phyloP scores from a whole-genome alignment of 2,113 vertebrate genomes.

The Camelus dromedarius region DNA sequence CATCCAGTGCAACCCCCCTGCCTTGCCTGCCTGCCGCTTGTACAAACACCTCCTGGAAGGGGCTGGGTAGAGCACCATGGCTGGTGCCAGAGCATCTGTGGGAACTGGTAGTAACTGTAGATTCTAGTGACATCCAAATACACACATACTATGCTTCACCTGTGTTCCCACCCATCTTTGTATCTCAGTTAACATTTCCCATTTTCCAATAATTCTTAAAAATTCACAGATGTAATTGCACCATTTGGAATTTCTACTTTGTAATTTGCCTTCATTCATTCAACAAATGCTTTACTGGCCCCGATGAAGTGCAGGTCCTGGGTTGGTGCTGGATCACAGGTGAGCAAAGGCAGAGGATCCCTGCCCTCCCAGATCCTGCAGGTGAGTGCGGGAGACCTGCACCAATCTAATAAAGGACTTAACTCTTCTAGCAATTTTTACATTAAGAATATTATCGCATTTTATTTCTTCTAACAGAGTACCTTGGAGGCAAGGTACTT shows the following conservation, averaged over 20 bases:
- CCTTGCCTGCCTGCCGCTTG: neutral
- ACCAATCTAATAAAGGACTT: neutral
- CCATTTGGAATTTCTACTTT: constrained; percentile 12
- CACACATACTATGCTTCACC: neutral
- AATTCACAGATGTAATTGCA: neutral
- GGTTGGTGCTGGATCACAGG: neutral
- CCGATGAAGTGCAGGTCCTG: neutral
- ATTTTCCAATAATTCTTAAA: constrained; percentile 33
- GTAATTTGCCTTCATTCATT: constrained; percentile 5
- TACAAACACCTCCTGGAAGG: neutral
- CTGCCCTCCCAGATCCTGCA: neutral
- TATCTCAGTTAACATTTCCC: neutral
- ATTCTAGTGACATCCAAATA: neutral
- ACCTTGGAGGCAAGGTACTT: neutral
- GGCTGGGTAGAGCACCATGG: neutral
- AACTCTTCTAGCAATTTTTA: too few species aligned
- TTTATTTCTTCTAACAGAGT: too few species aligned
- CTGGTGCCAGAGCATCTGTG: neutral
- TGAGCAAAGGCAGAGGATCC: neutral
- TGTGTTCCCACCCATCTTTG: constrained; percentile 13
- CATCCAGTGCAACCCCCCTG: neutral
- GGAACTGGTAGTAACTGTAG: neutral
- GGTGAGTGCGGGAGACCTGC: neutral
- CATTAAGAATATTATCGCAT: too few species aligned
- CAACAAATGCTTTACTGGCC: neutral